Conservation (phyloP, 53 echinoderm and acorn worm species). For the Apostichopus leukothele region DNA sequence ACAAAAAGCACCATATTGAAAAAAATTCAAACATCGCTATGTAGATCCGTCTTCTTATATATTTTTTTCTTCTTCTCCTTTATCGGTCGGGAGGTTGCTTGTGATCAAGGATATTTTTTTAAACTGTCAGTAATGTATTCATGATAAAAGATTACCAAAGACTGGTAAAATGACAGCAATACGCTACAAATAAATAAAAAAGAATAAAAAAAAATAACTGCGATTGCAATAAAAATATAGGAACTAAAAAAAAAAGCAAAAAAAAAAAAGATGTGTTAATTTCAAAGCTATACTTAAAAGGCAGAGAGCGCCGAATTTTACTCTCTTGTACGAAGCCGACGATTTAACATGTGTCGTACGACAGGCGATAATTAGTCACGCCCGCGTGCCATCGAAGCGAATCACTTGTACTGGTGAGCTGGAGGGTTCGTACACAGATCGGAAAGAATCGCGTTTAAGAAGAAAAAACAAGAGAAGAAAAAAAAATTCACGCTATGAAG, state of each 20-base stretch:
- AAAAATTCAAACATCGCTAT: neutral
- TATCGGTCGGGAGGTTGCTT: neutral
- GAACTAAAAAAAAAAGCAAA: neutral
- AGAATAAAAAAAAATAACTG: neutral
- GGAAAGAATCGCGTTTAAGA: neutral
- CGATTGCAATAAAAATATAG: neutral
- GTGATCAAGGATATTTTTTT: neutral
- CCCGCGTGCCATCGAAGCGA: constrained; percentile 33
- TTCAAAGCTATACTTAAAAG: neutral
- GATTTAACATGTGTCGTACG: constrained; percentile 50
- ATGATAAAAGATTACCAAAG: constrained; percentile 31
- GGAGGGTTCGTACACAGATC: constrained; percentile 8
- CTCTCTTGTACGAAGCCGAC: constrained; percentile 19
- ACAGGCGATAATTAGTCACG: constrained; percentile 43
- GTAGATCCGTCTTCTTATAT: neutral
- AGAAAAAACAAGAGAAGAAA: neutral
- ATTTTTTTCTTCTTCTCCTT: neutral
- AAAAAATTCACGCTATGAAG: neutral
- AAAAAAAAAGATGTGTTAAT: constrained; percentile 27
- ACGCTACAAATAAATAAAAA: too few relatives aligned
- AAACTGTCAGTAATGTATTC: constrained; percentile 42
- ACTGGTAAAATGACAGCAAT: constrained; percentile 30
- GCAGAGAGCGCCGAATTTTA: neutral
- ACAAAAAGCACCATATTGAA: constrained; percentile 39
- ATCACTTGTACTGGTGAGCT: constrained; percentile 30